phyloP scores from a whole-genome alignment of 2,888 invertebrate genomes.

The Synanthedon andrenaeformis region DNA sequence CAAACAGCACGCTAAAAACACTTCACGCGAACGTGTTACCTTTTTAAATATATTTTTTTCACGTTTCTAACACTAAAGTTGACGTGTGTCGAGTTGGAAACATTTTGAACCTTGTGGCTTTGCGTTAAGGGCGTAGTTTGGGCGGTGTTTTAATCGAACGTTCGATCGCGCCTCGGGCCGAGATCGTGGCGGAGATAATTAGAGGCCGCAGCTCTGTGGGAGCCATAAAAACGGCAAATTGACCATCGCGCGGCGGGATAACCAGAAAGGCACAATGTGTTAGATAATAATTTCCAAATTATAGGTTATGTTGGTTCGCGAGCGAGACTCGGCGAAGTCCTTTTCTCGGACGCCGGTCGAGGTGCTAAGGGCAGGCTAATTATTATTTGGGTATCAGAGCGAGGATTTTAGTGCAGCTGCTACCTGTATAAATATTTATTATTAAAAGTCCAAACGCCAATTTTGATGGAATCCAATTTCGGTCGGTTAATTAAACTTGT shows the following conservation, averaged over 20 bases:
- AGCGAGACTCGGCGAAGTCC: conserved; percentile 50
- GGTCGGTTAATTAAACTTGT: conserved; percentile 30
- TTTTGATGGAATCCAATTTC: conserved; percentile 58
- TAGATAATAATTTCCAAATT: conserved; percentile 72
- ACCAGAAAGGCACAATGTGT: conserved; percentile 72
- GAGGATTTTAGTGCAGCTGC: conserved; percentile 67
- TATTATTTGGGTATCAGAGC: conserved; percentile 67
- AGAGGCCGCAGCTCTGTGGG: conserved; percentile 67
- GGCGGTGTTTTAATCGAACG: conserved; percentile 7
- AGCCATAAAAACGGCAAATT: conserved; percentile 71
- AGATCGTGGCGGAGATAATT: conserved; percentile 68
- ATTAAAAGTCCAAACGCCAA: conserved; percentile 61
- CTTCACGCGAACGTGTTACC: conserved; percentile 55
- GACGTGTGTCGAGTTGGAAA: conserved; percentile 13
- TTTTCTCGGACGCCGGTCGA: conserved; percentile 58
- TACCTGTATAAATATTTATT: conserved; percentile 71
- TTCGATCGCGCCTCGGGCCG: conserved; percentile 47
- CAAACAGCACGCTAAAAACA: conserved; percentile 5
- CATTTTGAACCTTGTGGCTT: conserved; percentile 19
- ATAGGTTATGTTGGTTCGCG: conserved; percentile 67
- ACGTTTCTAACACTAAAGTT: conserved; percentile 41
- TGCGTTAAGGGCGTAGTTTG: conserved; percentile 17
- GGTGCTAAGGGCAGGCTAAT: conserved; percentile 71
- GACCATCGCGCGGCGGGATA: conserved; percentile 72
- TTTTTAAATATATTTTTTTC: conserved; percentile 55